Evolutionary conservation across 2,113 vertebrate species (phyloP), one percentile per base, ranked within the genome.

Genomic region (Manacus vitellinus): DNA sequence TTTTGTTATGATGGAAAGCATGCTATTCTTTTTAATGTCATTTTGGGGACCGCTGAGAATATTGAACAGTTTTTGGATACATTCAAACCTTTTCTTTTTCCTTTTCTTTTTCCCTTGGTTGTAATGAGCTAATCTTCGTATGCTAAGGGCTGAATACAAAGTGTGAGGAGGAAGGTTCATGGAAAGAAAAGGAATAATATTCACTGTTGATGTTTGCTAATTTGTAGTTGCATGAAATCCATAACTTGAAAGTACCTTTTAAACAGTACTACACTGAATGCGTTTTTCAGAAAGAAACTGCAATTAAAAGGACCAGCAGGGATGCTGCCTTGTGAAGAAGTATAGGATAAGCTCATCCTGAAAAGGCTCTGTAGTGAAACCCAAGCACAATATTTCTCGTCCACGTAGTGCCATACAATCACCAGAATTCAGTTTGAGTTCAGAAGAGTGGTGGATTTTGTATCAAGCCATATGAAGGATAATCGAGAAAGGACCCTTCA

Each of bases 1-100:
- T 95, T 95, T 94, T 74, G 54, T 91, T 83, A 82, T 82, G 87
- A 94, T 80, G 80, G 68, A 85, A 93, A 94, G 44, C 28, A 30
- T 27, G 62, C 49, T 87, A 56, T 94, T 94, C 28, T 91, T 94
- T 95, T 96, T 95, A 90, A 95, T 37, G 37, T 68, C 65, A 92
- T 79, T 96, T 94, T 66, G 44, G 18, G 30, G 41, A 63, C 85
- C 6, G 11, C 33, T 56, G 84, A 74, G 71, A 93, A 59, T 51
- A 85, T 79, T 86, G 70, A 92, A 93, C 59, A 87, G 85, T 25
- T 92, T 88, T 67, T 89, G 91, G 41, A 80, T 80, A 89, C 33
- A 67, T 81, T 96, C 62, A 91, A 84, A 81, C 30, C 27, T 81
- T 84, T 92, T 92, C 28, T 78, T 85, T 87, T 61, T 82, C 31